Evolutionary conservation across 2,888 invertebrate species (phyloP).

Genomic region (Cephus rjabovi): DNA sequence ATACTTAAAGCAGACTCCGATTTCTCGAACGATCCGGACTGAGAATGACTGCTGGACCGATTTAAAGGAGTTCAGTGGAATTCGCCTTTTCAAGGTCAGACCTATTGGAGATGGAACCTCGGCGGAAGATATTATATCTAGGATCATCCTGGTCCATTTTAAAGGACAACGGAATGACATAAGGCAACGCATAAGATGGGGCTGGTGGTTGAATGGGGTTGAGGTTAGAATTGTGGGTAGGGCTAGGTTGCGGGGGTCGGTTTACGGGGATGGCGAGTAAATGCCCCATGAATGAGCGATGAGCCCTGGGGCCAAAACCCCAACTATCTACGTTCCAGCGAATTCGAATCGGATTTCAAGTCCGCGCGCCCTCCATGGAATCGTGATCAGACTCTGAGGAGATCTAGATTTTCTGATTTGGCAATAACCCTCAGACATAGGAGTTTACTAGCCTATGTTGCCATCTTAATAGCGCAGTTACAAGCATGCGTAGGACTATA

Average conservation of each 20-base stretch:
- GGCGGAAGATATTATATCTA: conserved; percentile 54
- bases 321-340: conserved; percentile 7
- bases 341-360: conserved; percentile 57
- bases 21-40: no score
- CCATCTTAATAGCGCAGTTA: background rate
- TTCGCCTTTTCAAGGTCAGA: no score
- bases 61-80: no score
- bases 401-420: background rate
- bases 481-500: background rate
- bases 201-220: conserved; percentile 55
- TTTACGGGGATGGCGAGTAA: conserved; percentile 63
- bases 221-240: conserved; percentile 50
- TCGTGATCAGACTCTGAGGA: conserved; percentile 46
- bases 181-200: conserved; percentile 32
- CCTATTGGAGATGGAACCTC: background rate
- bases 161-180: conserved; percentile 55
- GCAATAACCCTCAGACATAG: background rate
- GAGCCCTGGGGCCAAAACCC: conserved; percentile 49
- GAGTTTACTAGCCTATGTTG: background rate
- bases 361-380: conserved; percentile 39
- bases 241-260: conserved; percentile 32
- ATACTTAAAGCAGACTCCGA: no score
- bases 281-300: conserved; percentile 67
- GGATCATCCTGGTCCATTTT: conserved; percentile 58
- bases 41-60: no score